A percentile compares a stretch with the other conserved stretches of the same genome.
These are phyloP conservation scores for Thereva nobilitata DNA, from an alignment of 2,888 invertebrate species.

Conservation along the genomic window DNA sequence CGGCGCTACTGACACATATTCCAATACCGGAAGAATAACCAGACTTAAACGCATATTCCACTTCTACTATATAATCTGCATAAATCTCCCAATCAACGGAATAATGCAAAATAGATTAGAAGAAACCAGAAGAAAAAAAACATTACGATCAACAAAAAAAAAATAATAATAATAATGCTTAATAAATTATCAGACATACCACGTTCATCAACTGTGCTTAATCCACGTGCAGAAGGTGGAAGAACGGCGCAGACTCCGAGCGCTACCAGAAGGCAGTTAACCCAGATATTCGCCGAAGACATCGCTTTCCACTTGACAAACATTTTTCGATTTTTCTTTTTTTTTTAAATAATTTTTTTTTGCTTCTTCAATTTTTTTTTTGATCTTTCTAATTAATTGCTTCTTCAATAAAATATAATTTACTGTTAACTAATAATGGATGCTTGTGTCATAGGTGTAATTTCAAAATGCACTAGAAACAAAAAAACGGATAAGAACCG, in stretches of 20 bases:
- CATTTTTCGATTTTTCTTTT: constrained; percentile 18
- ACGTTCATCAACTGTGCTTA: constrained; percentile 41
- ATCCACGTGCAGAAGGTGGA: constrained; percentile 38
- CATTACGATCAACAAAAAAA: no score
- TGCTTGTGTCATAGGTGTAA: constrained; percentile 32
- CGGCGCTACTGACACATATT: not conserved
- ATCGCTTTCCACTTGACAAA: constrained; percentile 39
- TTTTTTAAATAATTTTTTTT: not conserved
- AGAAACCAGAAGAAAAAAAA: no score
- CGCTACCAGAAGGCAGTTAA: constrained; percentile 37
- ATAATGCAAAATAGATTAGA: no score
- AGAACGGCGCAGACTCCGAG: constrained; percentile 13
- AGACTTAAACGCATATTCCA: not conserved
- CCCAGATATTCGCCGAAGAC: constrained; percentile 33
- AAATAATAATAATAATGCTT: not conserved
- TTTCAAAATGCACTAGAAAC: constrained; percentile 14
- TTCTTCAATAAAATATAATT: constrained; percentile 7
- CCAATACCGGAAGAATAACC: not conserved
- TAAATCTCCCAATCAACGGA: no score
- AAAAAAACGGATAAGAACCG: constrained; percentile 16
- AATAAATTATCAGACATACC: constrained; percentile 34
- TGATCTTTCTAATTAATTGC: constrained; percentile 14
- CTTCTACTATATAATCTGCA: not conserved
- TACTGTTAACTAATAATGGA: constrained; percentile 26
- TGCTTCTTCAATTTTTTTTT: not conserved